Base-by-base conservation (phyloP, 2,888 invertebrate species). In the Blomia tropicalis region DNA sequence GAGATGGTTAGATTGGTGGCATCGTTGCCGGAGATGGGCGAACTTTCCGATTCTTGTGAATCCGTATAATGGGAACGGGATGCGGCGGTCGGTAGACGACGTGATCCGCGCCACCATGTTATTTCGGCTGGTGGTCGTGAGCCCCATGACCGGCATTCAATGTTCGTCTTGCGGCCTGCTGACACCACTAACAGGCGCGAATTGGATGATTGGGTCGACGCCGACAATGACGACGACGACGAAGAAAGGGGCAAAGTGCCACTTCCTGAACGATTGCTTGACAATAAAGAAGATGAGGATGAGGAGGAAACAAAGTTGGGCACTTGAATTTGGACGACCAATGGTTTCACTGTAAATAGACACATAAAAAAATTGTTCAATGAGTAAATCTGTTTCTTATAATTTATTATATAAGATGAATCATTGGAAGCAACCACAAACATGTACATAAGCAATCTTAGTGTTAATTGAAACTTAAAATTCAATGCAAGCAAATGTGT, bases 1-100 rank as follows among this genome's bases (percentile, higher is more conserved):
- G 67, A 69, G 53, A 67, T 65, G 25, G 70, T 69, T 51, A 68
- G 60, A 62, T 70, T 70, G 65, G 67, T 68, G 41, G 69, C 69
- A 22, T 66, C 61, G 2, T 47, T 47, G 14, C 7, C 23, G 7
- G 51, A 47, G 17, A 17, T 11, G 7, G n/a, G 7, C 22, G 22
- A 7, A 27, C 22, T 27, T 47, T 47, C 51, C 7, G 51, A 47
- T 27, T 47, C 51, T n/a, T 47, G 51, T n/a, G 51, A 47, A 27
- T 27, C 29, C 2, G 56, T 56, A 25, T 27, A 56, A 31, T 56
- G 56, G 2, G 29, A 56, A 29, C 56, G 56, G 17, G 56, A 56
- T n/a, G 56, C 56, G 17, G 56, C 56, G 7, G 65, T 62, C 23
- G 67, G 64, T 51, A 68, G 60, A 22, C 65, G 65, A 32, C 67